Percentiles rank a stretch among this genome's conserved stretches.
phyloP scores from a whole-genome alignment of 2,888 invertebrate genomes.

The Odontocolon sp. region DNA sequence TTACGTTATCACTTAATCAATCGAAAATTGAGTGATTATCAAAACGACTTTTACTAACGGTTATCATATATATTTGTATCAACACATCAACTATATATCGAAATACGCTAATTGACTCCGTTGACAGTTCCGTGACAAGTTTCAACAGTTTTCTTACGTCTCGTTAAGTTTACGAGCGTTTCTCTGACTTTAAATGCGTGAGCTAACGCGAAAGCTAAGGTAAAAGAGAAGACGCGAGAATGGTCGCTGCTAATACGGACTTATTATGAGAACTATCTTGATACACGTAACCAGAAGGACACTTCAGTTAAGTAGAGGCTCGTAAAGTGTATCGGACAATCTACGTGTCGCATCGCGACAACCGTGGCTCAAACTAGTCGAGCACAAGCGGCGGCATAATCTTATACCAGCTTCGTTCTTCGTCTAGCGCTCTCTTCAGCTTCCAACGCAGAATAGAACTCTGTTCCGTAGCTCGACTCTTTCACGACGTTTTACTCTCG shows the following conservation, averaged over 20 bases:
- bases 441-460: no score
- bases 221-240: slow-evolving; percentile 56
- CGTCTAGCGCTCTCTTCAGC: no score
- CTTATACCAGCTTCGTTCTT: not conserved
- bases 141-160: slow-evolving; percentile 45
- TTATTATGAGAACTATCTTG: slow-evolving; percentile 67
- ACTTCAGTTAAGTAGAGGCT: slow-evolving; percentile 72
- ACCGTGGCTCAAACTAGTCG: slow-evolving; percentile 75
- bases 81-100: slow-evolving; percentile 7
- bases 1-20: slow-evolving; percentile 4
- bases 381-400: slow-evolving; percentile 38
- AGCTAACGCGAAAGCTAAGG: slow-evolving; percentile 42
- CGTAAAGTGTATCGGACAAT: slow-evolving; percentile 72
- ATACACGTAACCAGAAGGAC: slow-evolving; percentile 75
- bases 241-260: slow-evolving; percentile 59
- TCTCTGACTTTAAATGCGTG: slow-evolving; percentile 23
- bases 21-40: not conserved
- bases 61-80: slow-evolving; percentile 4
- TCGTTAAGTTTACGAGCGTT: slow-evolving; percentile 52
- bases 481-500: not conserved
- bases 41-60: not conserved
- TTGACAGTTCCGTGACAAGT: slow-evolving; percentile 53
- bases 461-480: not conserved
- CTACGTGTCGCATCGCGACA: slow-evolving; percentile 77
- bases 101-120: slow-evolving; percentile 49